These are phyloP conservation scores for Lepilemur ruficaudatus DNA, from an alignment of 2,797 vertebrate species.

Conservation along the genomic window DNA sequence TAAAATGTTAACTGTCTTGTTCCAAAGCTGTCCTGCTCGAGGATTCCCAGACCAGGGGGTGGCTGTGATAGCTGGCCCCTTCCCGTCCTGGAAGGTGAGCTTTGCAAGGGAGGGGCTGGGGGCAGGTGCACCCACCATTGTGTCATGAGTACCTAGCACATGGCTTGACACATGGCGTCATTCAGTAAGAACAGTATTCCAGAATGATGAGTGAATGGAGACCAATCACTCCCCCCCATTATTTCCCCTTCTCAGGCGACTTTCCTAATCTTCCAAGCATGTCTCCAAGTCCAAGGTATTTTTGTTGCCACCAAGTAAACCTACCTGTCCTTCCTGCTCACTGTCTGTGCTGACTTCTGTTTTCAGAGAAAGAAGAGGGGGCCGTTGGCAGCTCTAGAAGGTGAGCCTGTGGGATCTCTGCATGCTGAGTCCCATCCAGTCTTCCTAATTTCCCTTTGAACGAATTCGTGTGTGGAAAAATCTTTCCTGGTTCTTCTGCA, in stretches of 20 bases:
- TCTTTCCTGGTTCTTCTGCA: background rate
- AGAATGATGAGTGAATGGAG: background rate
- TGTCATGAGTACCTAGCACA: background rate
- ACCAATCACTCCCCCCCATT: accelerated
- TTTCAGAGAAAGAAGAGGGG: background rate
- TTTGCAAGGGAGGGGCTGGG: background rate
- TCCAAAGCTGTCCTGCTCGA: background rate
- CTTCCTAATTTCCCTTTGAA: background rate
- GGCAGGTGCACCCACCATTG: background rate
- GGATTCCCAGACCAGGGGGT: background rate
- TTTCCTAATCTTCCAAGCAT: background rate
- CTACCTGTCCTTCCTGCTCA: background rate
- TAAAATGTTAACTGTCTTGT: background rate
- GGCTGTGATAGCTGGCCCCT: background rate
- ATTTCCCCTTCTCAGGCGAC: background rate
- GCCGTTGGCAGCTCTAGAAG: background rate
- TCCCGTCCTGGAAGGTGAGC: background rate
- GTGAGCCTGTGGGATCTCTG: accelerated
- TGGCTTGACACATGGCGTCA: background rate
- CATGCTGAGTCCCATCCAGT: background rate
- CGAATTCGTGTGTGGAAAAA: background rate
- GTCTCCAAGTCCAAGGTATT: background rate
- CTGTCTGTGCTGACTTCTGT: background rate
- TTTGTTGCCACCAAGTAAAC: background rate
- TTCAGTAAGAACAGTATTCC: background rate